A percentile compares a stretch with the other conserved stretches of the same genome.
Evolutionary conservation across 2,888 invertebrate species (phyloP).

Genomic region (Thalpophila matura): DNA sequence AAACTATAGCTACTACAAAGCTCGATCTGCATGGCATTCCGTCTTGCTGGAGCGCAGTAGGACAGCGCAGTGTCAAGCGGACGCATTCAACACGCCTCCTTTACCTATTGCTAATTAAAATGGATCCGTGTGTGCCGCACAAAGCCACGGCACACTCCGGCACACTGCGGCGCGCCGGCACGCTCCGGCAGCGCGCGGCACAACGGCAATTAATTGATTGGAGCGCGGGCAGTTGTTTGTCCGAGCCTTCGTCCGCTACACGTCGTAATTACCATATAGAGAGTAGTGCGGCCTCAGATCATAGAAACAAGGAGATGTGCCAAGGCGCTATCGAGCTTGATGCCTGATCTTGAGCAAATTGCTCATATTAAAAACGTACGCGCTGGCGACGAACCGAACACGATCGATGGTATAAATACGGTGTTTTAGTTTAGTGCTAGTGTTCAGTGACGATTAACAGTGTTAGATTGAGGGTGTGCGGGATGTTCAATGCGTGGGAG

Average conservation of each 20-base stretch:
- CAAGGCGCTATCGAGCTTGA: no score
- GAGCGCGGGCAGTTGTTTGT: constrained; percentile 53
- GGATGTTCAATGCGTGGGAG: no score
- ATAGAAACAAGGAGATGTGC: no score
- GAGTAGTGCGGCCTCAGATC: constrained; percentile 37
- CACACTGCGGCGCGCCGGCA: constrained; percentile 18
- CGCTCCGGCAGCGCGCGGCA: constrained; percentile 8
- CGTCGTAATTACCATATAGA: constrained; percentile 58
- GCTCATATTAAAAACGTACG: no score
- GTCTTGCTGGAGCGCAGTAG: neutral
- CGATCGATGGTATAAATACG: no score
- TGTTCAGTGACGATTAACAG: no score
- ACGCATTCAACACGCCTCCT: constrained; percentile 35
- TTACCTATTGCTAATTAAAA: constrained; percentile 52
- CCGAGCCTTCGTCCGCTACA: constrained; percentile 45
- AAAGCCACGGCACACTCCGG: constrained; percentile 1
- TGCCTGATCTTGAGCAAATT: no score
- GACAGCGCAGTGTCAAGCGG: constrained; percentile 4
- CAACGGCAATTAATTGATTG: constrained; percentile 59
- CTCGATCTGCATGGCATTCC: neutral
- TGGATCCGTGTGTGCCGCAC: constrained; percentile 24
- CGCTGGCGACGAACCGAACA: no score
- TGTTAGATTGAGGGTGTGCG: no score
- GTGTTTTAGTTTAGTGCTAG: no score
- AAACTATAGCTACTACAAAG: neutral